Conservation (phyloP, 2,888 invertebrate species). For the Synergus laeviventris region DNA sequence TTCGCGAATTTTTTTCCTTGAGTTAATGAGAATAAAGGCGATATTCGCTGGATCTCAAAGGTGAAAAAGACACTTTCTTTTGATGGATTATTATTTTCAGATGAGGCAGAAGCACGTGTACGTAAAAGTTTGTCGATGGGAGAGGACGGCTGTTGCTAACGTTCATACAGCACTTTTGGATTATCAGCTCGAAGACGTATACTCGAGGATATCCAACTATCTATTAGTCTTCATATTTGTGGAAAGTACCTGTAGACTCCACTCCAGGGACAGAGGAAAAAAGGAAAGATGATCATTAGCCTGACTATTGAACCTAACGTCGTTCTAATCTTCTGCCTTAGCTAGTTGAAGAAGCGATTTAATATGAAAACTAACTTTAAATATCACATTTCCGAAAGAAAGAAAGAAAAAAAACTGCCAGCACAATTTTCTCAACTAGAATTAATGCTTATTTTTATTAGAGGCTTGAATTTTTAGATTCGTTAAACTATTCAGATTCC, state of each 20-base stretch:
- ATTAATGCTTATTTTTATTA: neutral
- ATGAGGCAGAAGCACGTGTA: slow-evolving; percentile 23
- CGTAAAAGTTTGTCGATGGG: neutral
- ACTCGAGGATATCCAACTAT: slow-evolving; percentile 5
- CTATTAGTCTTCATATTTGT: slow-evolving; percentile 21
- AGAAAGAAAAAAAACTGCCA: neutral
- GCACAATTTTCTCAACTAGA: neutral
- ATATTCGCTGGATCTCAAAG: slow-evolving; percentile 14
- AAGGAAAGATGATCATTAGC: neutral
- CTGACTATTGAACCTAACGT: neutral
- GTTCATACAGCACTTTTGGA: slow-evolving; percentile 20
- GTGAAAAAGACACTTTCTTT: neutral
- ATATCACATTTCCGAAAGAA: neutral
- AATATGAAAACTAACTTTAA: neutral
- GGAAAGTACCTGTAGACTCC: neutral
- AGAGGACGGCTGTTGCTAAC: slow-evolving; percentile 17
- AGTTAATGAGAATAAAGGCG: slow-evolving; percentile 11
- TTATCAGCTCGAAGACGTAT: slow-evolving; percentile 7
- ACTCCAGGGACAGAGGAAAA: neutral
- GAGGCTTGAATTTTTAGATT: neutral
- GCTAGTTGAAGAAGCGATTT: neutral
- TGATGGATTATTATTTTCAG: slow-evolving; percentile 18
- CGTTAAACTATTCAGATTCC: neutral
- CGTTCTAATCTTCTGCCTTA: neutral
- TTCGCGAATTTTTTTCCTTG: neutral